These are phyloP conservation scores for Littorina saxatilis DNA, from an alignment of 1,140 invertebrate genomes.

Conservation along the genomic window DNA sequence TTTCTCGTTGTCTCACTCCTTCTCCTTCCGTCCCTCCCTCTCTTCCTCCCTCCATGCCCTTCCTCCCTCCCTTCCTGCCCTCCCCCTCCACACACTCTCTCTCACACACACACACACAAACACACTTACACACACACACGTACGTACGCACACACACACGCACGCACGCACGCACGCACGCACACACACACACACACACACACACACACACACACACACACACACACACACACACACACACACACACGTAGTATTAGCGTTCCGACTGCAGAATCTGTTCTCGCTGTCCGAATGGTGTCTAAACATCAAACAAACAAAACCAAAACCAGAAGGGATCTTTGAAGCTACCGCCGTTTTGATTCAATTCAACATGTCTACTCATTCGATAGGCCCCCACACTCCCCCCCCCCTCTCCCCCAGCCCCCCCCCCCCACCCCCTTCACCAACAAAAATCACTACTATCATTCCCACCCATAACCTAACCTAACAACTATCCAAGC, in stretches of 20 bases:
- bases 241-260: neutral
- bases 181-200: neutral
- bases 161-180: constrained; percentile 1
- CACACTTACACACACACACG: constrained; percentile 12
- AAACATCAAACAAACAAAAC: too few relatives aligned
- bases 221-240: constrained; percentile 12
- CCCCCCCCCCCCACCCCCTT: too few relatives aligned
- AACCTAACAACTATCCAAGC: too few relatives aligned
- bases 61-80: neutral
- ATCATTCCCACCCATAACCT: too few relatives aligned
- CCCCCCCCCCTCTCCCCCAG: too few relatives aligned
- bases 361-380: too few relatives aligned
- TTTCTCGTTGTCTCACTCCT: constrained; percentile 16
- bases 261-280: too few relatives aligned
- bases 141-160: neutral
- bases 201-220: neutral
- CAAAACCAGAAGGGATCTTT: too few relatives aligned
- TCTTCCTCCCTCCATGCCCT: neutral
- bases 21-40: neutral
- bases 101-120: constrained; percentile 26
- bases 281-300: too few relatives aligned
- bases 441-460: too few relatives aligned
- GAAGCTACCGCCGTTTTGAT: too few relatives aligned
- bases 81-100: constrained; percentile 1
- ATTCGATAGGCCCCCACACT: too few relatives aligned